Conservation (phyloP, 2,888 invertebrate species). For the Drosophila acutilabella region DNA sequence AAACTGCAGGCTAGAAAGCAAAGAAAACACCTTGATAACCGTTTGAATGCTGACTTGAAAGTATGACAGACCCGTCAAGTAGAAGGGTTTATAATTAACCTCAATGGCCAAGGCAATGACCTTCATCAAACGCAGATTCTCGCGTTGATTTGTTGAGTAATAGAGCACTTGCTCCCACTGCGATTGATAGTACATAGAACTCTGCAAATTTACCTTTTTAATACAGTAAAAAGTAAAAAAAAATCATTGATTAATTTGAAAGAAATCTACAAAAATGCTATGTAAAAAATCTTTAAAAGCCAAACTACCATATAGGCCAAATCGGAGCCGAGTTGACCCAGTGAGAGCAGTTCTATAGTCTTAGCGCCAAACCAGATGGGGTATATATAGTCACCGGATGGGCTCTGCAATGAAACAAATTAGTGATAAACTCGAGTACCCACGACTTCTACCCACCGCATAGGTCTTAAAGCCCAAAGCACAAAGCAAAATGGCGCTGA, state of each 20-base stretch:
- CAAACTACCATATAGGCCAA: conserved; percentile 62
- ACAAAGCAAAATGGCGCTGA: conserved; percentile 72
- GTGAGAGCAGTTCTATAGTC: conserved; percentile 62
- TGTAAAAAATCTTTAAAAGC: not conserved
- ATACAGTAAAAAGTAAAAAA: not conserved
- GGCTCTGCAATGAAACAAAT: conserved; percentile 59
- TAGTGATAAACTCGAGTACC: not conserved
- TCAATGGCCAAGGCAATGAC: conserved; percentile 68
- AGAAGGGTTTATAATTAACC: conserved; percentile 66
- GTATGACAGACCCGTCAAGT: conserved; percentile 74
- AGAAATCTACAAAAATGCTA: not conserved
- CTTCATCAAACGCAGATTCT: conserved; percentile 74
- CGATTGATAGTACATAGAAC: conserved; percentile 75
- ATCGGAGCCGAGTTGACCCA: conserved; percentile 73
- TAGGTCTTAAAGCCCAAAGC: conserved; percentile 76
- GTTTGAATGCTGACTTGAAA: conserved; percentile 73
- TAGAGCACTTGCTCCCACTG: conserved; percentile 73
- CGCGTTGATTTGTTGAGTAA: conserved; percentile 61
- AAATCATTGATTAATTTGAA: no score
- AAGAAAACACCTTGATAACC: conserved; percentile 62
- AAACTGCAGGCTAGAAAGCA: not conserved
- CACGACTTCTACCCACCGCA: conserved; percentile 49
- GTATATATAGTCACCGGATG: conserved; percentile 59
- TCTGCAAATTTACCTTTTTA: conserved; percentile 68
- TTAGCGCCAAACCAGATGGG: conserved; percentile 74